Percentiles rank a stretch among this genome's conserved stretches.
These are phyloP conservation scores for Dryocosmus kuriphilus DNA, from an alignment of 2,888 invertebrate species.

Conservation along the genomic window DNA sequence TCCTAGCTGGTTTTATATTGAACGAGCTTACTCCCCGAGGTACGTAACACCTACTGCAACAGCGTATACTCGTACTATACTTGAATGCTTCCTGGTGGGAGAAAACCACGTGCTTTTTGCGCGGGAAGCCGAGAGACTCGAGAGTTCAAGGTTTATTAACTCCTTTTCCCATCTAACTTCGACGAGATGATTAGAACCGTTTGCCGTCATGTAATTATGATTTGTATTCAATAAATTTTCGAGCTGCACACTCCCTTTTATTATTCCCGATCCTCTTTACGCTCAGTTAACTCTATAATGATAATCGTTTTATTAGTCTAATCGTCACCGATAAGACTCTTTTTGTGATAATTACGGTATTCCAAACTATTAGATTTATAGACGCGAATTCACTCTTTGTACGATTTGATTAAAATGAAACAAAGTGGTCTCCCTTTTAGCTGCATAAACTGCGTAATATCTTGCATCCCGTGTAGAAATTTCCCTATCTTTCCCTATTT, in stretches of 20 bases:
- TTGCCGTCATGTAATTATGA: constrained; percentile 12
- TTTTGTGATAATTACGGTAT: not conserved
- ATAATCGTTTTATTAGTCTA: constrained; percentile 13
- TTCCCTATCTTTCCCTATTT: no score
- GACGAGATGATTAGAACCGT: constrained; percentile 27
- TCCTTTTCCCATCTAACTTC: constrained; percentile 18
- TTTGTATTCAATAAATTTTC: constrained; percentile 19
- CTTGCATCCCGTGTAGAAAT: no score
- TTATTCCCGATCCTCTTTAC: not conserved
- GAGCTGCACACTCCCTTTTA: not conserved
- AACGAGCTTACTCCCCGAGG: constrained; percentile 77
- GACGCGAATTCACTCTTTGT: no score
- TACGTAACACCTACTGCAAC: constrained; percentile 75
- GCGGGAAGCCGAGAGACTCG: constrained; percentile 66
- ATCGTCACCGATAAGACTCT: not conserved
- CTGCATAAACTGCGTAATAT: not conserved
- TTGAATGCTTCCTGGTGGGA: constrained; percentile 49
- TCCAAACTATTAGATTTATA: not conserved
- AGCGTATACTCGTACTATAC: constrained; percentile 49
- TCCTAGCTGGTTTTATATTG: constrained; percentile 77
- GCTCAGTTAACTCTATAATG: constrained; percentile 4
- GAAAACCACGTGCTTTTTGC: constrained; percentile 72
- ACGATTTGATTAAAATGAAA: not conserved
- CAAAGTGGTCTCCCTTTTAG: not conserved
- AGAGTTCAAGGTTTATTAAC: constrained; percentile 57